These are phyloP conservation scores for Drosophila phalerata DNA, from an alignment of 2,888 invertebrate species.

Conservation along the genomic window DNA sequence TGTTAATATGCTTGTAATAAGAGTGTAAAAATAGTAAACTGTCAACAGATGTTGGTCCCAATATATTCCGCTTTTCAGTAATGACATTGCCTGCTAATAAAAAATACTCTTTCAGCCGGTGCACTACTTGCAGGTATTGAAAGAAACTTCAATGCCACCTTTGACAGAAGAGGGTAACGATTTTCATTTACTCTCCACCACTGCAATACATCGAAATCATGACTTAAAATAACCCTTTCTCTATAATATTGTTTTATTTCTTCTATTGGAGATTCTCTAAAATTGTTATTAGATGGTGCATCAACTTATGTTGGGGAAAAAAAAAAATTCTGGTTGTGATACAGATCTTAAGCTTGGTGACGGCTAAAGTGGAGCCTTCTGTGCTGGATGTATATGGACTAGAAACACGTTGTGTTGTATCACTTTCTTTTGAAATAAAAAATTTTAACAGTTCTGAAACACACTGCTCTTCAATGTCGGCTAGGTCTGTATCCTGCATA, in stretches of 20 bases:
- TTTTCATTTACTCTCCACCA: not conserved
- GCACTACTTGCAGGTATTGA: too few relatives aligned
- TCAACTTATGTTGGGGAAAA: not conserved
- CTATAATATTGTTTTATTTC: not conserved
- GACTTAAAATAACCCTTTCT: not conserved
- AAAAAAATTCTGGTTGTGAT: not conserved
- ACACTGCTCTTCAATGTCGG: too few relatives aligned
- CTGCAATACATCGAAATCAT: too few relatives aligned
- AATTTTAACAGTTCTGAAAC: too few relatives aligned
- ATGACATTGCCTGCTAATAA: slow-evolving; percentile 7
- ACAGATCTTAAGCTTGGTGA: slow-evolving; percentile 1
- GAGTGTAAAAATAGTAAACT: not conserved
- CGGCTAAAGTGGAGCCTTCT: not conserved
- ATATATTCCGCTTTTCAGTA: not conserved
- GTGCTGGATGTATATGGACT: not conserved
- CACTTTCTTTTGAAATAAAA: too few relatives aligned
- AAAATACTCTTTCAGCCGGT: slow-evolving; percentile 2
- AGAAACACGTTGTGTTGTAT: too few relatives aligned
- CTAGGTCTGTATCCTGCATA: too few relatives aligned
- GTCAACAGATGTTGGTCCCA: not conserved
- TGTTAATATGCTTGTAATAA: not conserved
- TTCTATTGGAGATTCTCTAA: not conserved
- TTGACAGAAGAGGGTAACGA: slow-evolving; percentile 1
- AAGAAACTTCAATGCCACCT: slow-evolving; percentile 1
- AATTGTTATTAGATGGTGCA: not conserved